A percentile compares a stretch with the other conserved stretches of the same genome.
phyloP scores from a whole-genome alignment of 1,140 invertebrate genomes.

The Lepidurus arcticus region DNA sequence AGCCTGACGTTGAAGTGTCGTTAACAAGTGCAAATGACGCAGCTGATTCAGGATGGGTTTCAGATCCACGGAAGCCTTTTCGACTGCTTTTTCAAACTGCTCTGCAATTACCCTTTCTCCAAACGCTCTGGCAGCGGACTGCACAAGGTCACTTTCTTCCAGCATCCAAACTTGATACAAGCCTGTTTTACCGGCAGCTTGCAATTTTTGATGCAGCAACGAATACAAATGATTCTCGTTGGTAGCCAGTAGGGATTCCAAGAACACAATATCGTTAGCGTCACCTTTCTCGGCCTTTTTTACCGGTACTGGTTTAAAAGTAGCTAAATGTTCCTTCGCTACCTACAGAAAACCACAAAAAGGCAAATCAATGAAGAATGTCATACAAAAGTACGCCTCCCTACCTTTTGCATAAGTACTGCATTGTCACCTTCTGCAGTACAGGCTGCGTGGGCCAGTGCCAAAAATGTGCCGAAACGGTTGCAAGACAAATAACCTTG shows the following conservation, averaged over 20 bases:
- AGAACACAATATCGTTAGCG: conserved; percentile 33
- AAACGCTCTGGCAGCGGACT: conserved; percentile 41
- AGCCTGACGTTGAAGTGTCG: conserved; percentile 38
- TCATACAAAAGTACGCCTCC: neutral
- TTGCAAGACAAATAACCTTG: conserved; percentile 44
- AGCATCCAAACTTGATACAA: conserved; percentile 43
- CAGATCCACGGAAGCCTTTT: conserved; percentile 36
- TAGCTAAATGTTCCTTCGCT: conserved; percentile 40
- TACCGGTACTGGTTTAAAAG: conserved; percentile 37
- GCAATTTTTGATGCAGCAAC: conserved; percentile 39
- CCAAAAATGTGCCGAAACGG: conserved; percentile 42
- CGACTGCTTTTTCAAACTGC: conserved; percentile 37
- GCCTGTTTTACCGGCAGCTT: conserved; percentile 40
- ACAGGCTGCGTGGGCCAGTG: conserved; percentile 42
- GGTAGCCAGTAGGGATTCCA: conserved; percentile 39
- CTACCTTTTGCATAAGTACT: conserved; percentile 44
- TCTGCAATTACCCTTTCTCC: conserved; percentile 42
- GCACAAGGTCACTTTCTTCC: conserved; percentile 41
- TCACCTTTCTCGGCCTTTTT: conserved; percentile 30
- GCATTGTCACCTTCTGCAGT: conserved; percentile 45
- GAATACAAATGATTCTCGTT: conserved; percentile 40
- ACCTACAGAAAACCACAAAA: conserved; percentile 33
- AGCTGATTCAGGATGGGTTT: conserved; percentile 38
- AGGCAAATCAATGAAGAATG: conserved; percentile 23
- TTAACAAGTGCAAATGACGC: conserved; percentile 39